phyloP scores from a whole-genome alignment of 2,113 vertebrate genomes.

The Mus spicilegus region DNA sequence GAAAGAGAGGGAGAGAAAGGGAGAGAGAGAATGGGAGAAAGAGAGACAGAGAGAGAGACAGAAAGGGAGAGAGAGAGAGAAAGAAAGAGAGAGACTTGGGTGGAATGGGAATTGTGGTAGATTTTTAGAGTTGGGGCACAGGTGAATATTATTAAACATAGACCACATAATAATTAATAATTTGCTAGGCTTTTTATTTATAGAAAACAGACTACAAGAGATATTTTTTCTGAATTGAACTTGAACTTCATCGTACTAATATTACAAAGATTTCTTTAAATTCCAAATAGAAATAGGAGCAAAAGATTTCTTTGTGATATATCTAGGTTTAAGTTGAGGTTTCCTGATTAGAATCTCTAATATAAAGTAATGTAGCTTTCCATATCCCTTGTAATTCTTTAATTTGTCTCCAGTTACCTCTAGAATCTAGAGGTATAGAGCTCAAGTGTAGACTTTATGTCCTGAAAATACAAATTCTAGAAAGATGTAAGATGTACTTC shows the following conservation, averaged over 20 bases:
- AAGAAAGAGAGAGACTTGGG: background rate
- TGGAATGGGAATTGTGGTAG: background rate
- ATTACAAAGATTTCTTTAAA: background rate
- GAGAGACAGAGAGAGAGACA: background rate
- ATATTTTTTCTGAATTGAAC: background rate
- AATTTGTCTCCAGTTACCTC: background rate
- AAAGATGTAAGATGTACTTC: background rate
- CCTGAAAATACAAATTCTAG: background rate
- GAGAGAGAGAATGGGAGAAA: background rate
- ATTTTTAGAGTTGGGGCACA: background rate
- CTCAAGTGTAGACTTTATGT: background rate
- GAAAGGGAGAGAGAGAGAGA: background rate
- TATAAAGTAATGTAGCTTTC: background rate
- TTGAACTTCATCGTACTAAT: constrained; percentile 20
- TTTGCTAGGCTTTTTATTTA: background rate
- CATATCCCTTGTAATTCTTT: background rate
- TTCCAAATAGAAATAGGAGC: background rate
- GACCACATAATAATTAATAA: background rate
- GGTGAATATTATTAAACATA: background rate
- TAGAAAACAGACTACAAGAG: background rate
- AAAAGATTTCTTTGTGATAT: background rate
- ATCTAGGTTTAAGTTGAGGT: background rate
- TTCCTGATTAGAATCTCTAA: background rate
- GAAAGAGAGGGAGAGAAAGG: too few relatives aligned
- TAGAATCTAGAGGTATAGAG: background rate